phyloP scores from a whole-genome alignment of 2,113 vertebrate genomes.

The Centropus unirufus region DNA sequence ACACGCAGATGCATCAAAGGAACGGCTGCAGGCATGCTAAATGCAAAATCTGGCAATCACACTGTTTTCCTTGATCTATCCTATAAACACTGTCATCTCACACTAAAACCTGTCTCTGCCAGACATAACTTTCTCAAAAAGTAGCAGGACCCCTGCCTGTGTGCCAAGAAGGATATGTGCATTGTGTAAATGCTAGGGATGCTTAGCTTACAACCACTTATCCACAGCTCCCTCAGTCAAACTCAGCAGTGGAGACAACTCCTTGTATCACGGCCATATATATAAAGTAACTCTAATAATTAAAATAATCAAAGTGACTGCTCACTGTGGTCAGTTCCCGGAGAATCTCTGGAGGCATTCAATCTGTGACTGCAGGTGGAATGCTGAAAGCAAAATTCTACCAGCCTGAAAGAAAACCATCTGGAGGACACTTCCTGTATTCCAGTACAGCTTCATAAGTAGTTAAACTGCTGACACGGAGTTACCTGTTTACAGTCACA shows the following conservation, averaged over 20 bases:
- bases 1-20: conserved; percentile 64
- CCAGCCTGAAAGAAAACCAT: background rate
- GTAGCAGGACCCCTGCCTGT: conserved; percentile 6
- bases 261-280: background rate
- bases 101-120: conserved; percentile 36
- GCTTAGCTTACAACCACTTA: accelerated
- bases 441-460: background rate
- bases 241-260: background rate
- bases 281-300: background rate
- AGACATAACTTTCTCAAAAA: conserved; percentile 49
- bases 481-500: background rate
- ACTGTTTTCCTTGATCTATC: conserved; percentile 52
- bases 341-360: background rate
- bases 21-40: conserved; percentile 51
- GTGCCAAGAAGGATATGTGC: conserved; percentile 39
- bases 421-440: background rate
- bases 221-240: background rate
- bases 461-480: background rate
- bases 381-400: background rate
- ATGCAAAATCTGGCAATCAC: conserved; percentile 52
- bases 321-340: background rate
- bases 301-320: conserved; percentile 7
- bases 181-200: conserved; percentile 32
- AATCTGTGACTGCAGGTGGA: background rate
- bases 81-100: conserved; percentile 56